Evolutionary conservation across 2,888 invertebrate species (phyloP), one percentile per base, ranked within the genome.

Genomic region (Hypsopygia costalis): DNA sequence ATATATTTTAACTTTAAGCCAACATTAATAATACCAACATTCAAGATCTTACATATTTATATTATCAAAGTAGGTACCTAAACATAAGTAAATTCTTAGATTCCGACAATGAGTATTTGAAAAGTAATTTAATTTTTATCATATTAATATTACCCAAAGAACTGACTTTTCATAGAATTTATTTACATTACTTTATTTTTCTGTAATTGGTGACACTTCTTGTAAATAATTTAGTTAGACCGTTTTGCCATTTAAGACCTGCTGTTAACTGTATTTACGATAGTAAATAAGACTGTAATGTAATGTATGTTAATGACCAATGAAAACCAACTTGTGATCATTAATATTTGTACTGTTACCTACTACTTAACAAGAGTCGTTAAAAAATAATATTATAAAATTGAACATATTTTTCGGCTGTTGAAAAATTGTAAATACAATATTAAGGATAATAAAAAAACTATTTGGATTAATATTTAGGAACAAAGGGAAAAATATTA

Each of bases 271-370:
- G 87, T 83, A 83, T 81, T 69, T 68, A 69, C 73, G 70, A 71
- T 82, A 85, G 81, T 63, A 10, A 59, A 55, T 87, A 87, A 88
- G 88, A 67, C 61, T 81, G 72, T 87, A 87, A 80, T 83, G 76
- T 87, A 88, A 87, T 77, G 85, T 88, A 87, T 86, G 86, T 88
- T 89, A 89, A 88, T 89, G 89, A 89, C 89, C 89, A 89, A 89
- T 89, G 89, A 89, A 89, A 89, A 89, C 89, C 89, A 87, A 89
- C 88, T 89, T 89, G 89, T 89, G 89, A 89, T 89, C 89, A 89
- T 87, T 88, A 88, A 89, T 89, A 89, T 89, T 89, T 89, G 89
- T 89, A 89, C 89, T 89, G 89, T 89, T 88, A 88, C 88, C 88
- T 88, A 88, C 87, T 88, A 88, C 88, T 88, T 86, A 86, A 88